A percentile compares a stretch with the other conserved stretches of the same genome.
Conservation (phyloP, 2,113 vertebrate species). For the Erythrocercus mccallii region DNA sequence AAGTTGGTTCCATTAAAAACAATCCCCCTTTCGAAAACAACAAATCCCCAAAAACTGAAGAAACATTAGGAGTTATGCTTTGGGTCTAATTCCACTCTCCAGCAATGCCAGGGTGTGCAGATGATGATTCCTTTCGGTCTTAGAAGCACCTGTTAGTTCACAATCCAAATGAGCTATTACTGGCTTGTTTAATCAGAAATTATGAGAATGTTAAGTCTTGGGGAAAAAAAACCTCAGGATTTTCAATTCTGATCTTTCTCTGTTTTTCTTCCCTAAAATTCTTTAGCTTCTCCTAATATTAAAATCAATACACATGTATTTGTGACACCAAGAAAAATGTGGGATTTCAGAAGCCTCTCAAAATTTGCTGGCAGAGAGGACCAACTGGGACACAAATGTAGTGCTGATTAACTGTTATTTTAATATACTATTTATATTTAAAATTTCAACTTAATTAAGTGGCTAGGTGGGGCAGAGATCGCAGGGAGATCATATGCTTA, state of each 20-base stretch:
- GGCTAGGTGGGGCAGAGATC: background rate
- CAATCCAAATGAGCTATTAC: background rate
- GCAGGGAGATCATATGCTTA: background rate
- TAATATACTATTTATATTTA: background rate
- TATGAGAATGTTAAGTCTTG: background rate
- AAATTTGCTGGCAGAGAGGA: background rate
- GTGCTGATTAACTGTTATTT: background rate
- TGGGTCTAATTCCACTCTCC: background rate
- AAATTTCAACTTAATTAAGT: background rate
- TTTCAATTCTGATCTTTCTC: background rate
- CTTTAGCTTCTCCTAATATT: background rate
- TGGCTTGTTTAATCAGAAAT: background rate
- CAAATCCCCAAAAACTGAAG: background rate
- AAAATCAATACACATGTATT: background rate
- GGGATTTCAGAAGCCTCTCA: background rate
- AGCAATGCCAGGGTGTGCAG: background rate
- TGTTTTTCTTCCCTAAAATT: background rate
- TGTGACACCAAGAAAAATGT: background rate
- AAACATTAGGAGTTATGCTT: background rate
- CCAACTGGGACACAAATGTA: background rate
- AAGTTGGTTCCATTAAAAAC: background rate
- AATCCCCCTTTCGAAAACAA: rapidly evolving
- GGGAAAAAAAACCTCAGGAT: background rate
- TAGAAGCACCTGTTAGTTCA: background rate
- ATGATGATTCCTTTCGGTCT: background rate